phyloP scores from a whole-genome alignment of 2,888 invertebrate genomes.

The Rosalia funebris region DNA sequence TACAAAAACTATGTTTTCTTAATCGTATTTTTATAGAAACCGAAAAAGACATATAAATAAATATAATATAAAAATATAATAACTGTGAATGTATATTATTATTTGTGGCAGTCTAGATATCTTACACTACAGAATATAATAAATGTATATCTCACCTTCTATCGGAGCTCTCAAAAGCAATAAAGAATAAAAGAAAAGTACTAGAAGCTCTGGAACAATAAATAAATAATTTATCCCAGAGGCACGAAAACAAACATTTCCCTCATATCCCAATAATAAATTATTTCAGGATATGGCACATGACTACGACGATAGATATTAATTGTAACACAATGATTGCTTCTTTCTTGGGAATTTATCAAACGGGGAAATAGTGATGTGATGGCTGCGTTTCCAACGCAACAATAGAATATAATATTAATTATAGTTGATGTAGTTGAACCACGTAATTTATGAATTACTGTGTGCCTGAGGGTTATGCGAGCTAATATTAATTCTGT shows the following conservation, averaged over 20 bases:
- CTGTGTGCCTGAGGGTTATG: neutral
- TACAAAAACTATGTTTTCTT: too few species aligned
- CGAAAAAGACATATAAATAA: too few species aligned
- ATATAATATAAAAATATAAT: too few species aligned
- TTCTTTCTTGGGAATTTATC: neutral
- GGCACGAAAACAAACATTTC: neutral
- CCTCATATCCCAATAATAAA: neutral
- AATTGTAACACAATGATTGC: neutral
- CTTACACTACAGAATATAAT: too few species aligned
- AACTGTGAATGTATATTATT: too few species aligned
- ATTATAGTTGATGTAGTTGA: neutral
- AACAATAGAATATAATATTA: neutral
- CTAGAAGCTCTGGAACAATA: neutral
- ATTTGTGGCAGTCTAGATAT: too few species aligned
- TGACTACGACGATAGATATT: constrained; percentile 1
- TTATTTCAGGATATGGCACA: neutral
- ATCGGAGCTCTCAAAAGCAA: too few species aligned
- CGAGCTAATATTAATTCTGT: neutral
- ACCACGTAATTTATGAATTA: neutral
- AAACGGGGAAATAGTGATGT: constrained; percentile 1
- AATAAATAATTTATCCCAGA: neutral
- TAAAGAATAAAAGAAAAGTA: neutral
- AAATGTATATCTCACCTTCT: too few species aligned
- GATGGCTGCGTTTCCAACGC: neutral
- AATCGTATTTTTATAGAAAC: too few species aligned